phyloP scores from a whole-genome alignment of 2,113 vertebrate genomes.

The Ciconia boyciana region DNA sequence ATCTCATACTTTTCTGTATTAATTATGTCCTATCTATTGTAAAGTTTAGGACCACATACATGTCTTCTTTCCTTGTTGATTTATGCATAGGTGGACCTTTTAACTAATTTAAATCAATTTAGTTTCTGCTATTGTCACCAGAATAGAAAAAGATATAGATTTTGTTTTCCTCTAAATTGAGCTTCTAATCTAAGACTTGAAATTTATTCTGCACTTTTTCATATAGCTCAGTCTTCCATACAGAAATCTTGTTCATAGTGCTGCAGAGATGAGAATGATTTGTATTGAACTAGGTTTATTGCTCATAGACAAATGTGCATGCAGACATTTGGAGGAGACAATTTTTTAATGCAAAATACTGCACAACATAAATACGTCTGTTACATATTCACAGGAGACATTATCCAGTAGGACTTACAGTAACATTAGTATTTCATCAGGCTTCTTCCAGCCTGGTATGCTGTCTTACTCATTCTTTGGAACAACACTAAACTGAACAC shows the following conservation, averaged over 20 bases:
- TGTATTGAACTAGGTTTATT: background rate
- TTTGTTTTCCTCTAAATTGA: background rate
- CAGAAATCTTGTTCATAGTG: background rate
- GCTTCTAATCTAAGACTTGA: background rate
- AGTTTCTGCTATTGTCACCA: background rate
- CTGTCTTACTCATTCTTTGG: background rate
- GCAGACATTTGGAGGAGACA: background rate
- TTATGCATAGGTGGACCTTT: background rate
- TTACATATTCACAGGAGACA: background rate
- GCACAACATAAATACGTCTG: background rate
- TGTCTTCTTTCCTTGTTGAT: background rate
- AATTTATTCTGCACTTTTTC: slow-evolving; percentile 10
- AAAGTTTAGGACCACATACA: background rate
- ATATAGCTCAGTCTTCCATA: background rate
- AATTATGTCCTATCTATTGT: background rate
- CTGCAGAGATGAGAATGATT: background rate
- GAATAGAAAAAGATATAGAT: background rate
- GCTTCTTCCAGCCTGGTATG: background rate
- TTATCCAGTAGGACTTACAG: background rate
- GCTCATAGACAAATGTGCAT: background rate
- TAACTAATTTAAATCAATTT: background rate
- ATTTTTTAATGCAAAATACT: background rate
- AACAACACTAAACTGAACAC: background rate
- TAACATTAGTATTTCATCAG: background rate
- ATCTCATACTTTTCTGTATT: background rate